Evolutionary conservation across 2,797 vertebrate genomes (phyloP).

Genomic region (Podargus strigoides): DNA sequence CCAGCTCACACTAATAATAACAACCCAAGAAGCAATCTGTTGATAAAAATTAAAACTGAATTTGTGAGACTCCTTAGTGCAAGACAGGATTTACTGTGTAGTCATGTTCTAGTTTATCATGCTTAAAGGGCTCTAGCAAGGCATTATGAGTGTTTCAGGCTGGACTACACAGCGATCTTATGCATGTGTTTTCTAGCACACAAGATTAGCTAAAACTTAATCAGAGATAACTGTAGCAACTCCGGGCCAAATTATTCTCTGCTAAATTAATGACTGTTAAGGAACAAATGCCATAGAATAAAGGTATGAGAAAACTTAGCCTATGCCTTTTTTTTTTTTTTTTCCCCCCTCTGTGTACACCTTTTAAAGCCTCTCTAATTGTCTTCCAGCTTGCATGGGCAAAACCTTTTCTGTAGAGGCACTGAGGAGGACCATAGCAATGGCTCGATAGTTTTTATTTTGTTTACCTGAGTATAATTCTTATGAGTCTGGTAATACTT

Average conservation of each 20-base stretch:
- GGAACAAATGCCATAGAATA: not conserved
- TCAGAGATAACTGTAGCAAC: not conserved
- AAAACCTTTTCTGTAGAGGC: not conserved
- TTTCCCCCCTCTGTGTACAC: not conserved
- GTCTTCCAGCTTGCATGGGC: not conserved
- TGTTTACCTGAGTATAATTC: not conserved
- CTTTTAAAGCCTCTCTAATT: not conserved
- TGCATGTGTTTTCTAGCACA: not conserved
- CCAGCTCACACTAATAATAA: conserved; percentile 80
- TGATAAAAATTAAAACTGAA: conserved; percentile 63
- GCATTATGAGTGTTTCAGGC: not conserved
- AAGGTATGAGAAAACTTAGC: not conserved
- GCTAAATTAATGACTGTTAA: not conserved
- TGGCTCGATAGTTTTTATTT: not conserved
- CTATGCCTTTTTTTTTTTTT: not conserved
- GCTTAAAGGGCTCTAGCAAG: not conserved
- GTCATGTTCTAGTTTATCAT: conserved; percentile 22
- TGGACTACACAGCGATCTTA: not conserved
- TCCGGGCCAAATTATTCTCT: not conserved
- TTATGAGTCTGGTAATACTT: not conserved
- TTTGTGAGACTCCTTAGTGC: conserved; percentile 65
- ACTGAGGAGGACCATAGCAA: not conserved
- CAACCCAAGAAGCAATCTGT: conserved; percentile 75
- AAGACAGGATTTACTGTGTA: conserved; percentile 35
- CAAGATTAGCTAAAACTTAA: not conserved